A percentile compares a stretch with the other conserved stretches of the same genome.
Evolutionary conservation across 2,888 invertebrate species (phyloP).

Genomic region (Conchocele bisecta): DNA sequence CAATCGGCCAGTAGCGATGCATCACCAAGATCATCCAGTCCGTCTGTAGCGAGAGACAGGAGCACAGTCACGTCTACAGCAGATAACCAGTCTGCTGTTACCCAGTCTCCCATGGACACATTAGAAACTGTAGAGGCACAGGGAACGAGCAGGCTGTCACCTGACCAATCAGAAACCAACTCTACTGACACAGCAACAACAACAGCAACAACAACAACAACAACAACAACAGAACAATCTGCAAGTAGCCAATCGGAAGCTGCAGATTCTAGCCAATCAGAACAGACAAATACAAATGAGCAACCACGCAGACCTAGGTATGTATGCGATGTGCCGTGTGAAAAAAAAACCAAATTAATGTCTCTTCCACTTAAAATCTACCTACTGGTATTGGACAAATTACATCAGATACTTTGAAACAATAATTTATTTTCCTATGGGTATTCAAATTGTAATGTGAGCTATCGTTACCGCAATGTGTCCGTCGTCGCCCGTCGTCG

Average conservation of each 20-base stretch:
- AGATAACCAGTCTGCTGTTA: slow-evolving; percentile 27
- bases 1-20: slow-evolving; percentile 12
- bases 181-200: slow-evolving; percentile 26
- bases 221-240: not conserved
- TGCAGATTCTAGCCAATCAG: slow-evolving; percentile 16
- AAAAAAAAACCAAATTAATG: too few relatives aligned
- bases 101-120: slow-evolving; percentile 46
- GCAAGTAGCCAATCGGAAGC: slow-evolving; percentile 43
- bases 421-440: too few relatives aligned
- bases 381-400: too few relatives aligned
- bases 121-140: not conserved
- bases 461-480: too few relatives aligned
- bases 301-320: slow-evolving; percentile 48
- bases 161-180: slow-evolving; percentile 56
- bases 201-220: slow-evolving; percentile 2
- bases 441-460: too few relatives aligned
- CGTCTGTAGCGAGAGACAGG: slow-evolving; percentile 1
- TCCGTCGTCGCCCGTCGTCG: too few relatives aligned
- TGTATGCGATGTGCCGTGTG: too few relatives aligned
- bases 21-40: slow-evolving; percentile 19
- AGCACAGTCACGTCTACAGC: not conserved
- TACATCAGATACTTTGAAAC: too few relatives aligned
- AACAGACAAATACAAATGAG: slow-evolving; percentile 11
- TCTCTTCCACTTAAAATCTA: too few relatives aligned
- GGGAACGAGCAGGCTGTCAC: too few relatives aligned